Base-by-base conservation (phyloP, 2,888 invertebrate species). In the Polyploca ridens region DNA sequence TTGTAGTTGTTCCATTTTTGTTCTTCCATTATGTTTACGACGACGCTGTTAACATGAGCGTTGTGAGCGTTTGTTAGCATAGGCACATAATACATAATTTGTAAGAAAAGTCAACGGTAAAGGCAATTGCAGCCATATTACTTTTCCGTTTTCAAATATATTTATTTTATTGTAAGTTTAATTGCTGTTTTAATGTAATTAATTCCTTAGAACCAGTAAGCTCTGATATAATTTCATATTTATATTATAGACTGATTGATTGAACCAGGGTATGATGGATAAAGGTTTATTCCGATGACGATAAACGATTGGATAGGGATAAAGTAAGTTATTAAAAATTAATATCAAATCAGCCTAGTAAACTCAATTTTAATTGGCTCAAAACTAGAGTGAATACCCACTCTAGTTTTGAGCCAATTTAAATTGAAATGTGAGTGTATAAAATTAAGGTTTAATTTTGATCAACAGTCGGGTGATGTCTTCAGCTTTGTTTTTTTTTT, bases 1-100 rank as follows among this genome's bases (percentile, higher is more conserved):
- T 27, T 61, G n/a, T 46, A 41, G 63, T 41, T 41, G 41, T 41
- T 41, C 41, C 11, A 41, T 41, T 41, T 69, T 73, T 74, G 74
- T 79, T 82, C 80, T 82, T 81, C 79, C 81, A 81, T 74, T 73
- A 70, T 65, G 62, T 74, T 72, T 73, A 66, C 16, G 38, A 33
- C 35, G 16, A 8, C 60, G 60, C 13, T 38, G 38, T 38, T 16
- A 5, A n/a, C 10, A 7, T 46, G 6, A 6, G 46, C 46, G 46
- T n/a, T 6, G 14, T 49, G 6, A 7, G 16, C 14, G 10, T 16
- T 27, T 44, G 13, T 54, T 54, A 54, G 54, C 3, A 19, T 54
- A 54, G 54, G 54, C 8, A 46, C 46, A 46, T 46, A n/a, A n/a
- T 46, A 46, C n/a, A 10, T 46, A 27, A 27, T 27, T 27, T 54